Evolutionary conservation across 2,888 invertebrate species (phyloP), one percentile per base, ranked within the genome.

Genomic region (Falcaria lacertinaria): DNA sequence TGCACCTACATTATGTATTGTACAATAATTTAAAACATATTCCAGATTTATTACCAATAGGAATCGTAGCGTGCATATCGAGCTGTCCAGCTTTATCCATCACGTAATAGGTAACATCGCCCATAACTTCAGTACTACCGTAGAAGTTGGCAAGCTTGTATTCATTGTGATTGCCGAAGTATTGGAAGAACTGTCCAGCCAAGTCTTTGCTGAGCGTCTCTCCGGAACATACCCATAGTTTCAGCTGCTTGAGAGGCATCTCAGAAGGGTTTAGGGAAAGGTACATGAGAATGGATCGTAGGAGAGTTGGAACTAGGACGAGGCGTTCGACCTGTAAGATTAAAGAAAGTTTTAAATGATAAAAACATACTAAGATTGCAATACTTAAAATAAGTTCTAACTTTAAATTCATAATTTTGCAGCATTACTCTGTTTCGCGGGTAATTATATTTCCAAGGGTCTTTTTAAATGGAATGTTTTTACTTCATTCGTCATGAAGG

Each of bases 111-210:
- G 96, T 96, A 1, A 97, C 96, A 69, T 97, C 97, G 0, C 96
- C 97, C 94, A 97, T 96, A 0, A 96, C 93, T 75, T 97, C 97
- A 0, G 97, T 97, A 54, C 96, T 96, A 0, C 97, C 97, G 64
- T 97, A 97, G 69, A 97, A 96, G 71, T 97, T 97, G 41, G 95
- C 96, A 33, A 97, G 80, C 13, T 90, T 88, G 49, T 94, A 93
- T 0, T 80, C 83, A 1, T 86, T 79, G 7, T 91, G 90, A 43
- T 90, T 90, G n/a, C 91, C 88, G 52, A 96, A 96, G 52, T 93
- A 91, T 28, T 91, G 87, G 74, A 96, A 96, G 85, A 97, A 97
- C 59, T 94, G 92, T 33, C 91, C 81, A 0, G 94, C 94, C 25
- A 96, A 76, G 0, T 93, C 90, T 4, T 92, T 90, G 11, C 93